Base-by-base conservation (phyloP, 1,140 invertebrate genomes). In the Globodera rostochiensis region DNA sequence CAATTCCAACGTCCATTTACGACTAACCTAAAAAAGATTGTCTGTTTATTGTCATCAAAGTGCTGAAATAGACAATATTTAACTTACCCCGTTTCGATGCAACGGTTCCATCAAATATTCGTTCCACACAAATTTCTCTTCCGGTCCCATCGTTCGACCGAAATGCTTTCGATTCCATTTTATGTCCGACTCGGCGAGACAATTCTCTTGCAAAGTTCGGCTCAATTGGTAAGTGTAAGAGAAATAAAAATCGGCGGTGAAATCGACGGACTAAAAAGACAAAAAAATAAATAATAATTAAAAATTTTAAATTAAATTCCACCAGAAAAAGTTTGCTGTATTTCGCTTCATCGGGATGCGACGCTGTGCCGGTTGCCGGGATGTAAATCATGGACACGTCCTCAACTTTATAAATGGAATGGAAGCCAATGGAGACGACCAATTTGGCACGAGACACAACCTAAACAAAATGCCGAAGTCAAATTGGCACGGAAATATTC, bases 231-330 rank as follows among this genome's bases (percentile, higher is more conserved):
- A 89, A 1, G 88, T 89, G 76, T 89, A 89, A n/a, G 89, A 89
- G 74, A 89, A 89, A 74, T 90, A 89, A 81, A 89, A 89, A 77
- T 89, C 84, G n/a, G 88, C 89, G 2, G 88, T 88, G 25, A 89
- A 80, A 80, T 89, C 88, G 13, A 89, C 88, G 0, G 85, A 83
- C 87, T 89, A 69, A 82, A 90, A 83, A 9, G 25, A 36, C 9
- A 45, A 11, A 67, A 86, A 50, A 49, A 69, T n/a, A 50, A 49
- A 69, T n/a, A 6, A 0, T 25, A 25, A 25, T 25, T 25, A 79
- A 6, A 15, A 19, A 45, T 57, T 71, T 71, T 19, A 19, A 15
- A 53, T 74, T 45, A 70, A 45, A n/a, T 25, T 36, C 60, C 19
- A 89, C 86, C 80, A 88, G 87, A 57, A 88, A 88, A 45, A 88